Evolutionary conservation across 2,888 invertebrate species (phyloP).

Genomic region (Yponomeuta malinellus): DNA sequence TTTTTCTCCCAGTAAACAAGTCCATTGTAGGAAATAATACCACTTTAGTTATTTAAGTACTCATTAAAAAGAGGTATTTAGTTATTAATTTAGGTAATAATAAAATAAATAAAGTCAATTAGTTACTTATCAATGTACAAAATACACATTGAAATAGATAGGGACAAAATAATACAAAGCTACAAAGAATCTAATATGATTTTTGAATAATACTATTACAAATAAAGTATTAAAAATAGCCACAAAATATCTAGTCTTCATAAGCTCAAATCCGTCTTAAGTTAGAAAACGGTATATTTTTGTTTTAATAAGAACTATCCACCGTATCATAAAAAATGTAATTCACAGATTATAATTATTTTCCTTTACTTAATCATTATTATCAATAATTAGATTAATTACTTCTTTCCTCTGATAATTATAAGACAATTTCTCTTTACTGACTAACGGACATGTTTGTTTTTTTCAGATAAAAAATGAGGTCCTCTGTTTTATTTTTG

Average conservation of each 20-base stretch:
- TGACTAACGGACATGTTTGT: slow-evolving; percentile 65
- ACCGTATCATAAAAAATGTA: slow-evolving; percentile 32
- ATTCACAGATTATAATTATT: slow-evolving; percentile 19
- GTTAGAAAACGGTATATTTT: slow-evolving; percentile 37
- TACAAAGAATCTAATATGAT: no score
- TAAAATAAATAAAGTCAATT: no score
- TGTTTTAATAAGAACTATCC: slow-evolving; percentile 40
- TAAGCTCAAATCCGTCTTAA: slow-evolving; percentile 24
- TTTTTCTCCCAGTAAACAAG: no score
- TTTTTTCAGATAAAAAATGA: slow-evolving; percentile 60
- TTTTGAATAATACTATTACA: no score
- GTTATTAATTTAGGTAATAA: no score
- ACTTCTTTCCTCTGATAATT: not conserved
- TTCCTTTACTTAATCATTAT: slow-evolving; percentile 13
- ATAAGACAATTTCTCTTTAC: slow-evolving; percentile 30
- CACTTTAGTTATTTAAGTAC: no score
- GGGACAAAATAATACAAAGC: no score
- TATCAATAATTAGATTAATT: slow-evolving; percentile 13
- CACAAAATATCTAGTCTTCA: slow-evolving; percentile 1
- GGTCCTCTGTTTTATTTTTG: slow-evolving; percentile 40
- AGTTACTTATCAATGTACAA: no score
- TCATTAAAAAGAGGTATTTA: no score
- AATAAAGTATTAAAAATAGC: not conserved
- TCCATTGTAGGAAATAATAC: no score
- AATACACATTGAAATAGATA: no score